Percentiles rank a stretch among this genome's conserved stretches.
These are phyloP conservation scores for Megastigmus dorsalis DNA, from an alignment of 2,888 invertebrate genomes.

Conservation along the genomic window DNA sequence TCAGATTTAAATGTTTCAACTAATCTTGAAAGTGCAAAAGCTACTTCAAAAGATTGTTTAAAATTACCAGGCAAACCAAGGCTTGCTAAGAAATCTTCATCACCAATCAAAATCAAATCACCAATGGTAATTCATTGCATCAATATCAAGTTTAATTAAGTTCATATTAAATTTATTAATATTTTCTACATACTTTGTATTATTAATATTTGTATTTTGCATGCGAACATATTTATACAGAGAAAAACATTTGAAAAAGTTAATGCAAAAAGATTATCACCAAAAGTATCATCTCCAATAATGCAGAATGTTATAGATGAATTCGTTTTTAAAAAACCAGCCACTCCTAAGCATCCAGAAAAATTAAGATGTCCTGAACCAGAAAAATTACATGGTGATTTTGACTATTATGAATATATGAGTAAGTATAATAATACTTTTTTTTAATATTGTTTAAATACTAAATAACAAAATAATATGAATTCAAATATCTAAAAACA, in stretches of 20 bases:
- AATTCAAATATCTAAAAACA: background rate
- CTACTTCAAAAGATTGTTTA: slow-evolving; percentile 12
- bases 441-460: slow-evolving; percentile 46
- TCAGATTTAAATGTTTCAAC: slow-evolving; percentile 59
- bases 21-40: slow-evolving; percentile 2
- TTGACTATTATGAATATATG: slow-evolving; percentile 53
- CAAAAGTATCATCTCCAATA: slow-evolving; percentile 44
- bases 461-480: background rate
- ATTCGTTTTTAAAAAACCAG: slow-evolving; percentile 59
- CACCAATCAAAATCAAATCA: slow-evolving; percentile 49
- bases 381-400: slow-evolving; percentile 58
- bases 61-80: slow-evolving; percentile 33
- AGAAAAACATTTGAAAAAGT: slow-evolving; percentile 27
- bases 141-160: background rate
- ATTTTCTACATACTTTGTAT: background rate
- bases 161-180: background rate
- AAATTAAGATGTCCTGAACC: slow-evolving; percentile 55
- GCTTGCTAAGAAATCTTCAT: slow-evolving; percentile 31
- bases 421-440: slow-evolving; percentile 44
- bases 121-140: slow-evolving; percentile 46
- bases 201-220: slow-evolving; percentile 22
- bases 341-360: slow-evolving; percentile 42
- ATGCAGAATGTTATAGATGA: slow-evolving; percentile 50
- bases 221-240: slow-evolving; percentile 1
- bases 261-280: slow-evolving; percentile 40